These are phyloP conservation scores for Gymnothorax javanicus DNA, from an alignment of 2,797 vertebrate genomes.

Conservation along the genomic window DNA sequence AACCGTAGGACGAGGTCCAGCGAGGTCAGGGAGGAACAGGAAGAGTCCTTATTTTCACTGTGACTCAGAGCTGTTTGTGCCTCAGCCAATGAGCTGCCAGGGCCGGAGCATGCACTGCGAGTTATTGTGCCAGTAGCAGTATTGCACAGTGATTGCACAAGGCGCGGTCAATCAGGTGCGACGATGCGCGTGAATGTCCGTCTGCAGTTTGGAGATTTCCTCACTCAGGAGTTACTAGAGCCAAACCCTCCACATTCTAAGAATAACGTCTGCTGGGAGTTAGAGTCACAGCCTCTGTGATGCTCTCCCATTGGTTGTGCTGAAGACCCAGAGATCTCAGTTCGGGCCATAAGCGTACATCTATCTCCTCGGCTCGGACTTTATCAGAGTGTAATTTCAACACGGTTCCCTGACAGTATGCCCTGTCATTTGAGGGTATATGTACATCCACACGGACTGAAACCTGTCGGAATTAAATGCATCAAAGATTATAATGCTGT, in stretches of 20 bases:
- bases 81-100: not conserved
- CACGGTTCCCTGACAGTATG: no score
- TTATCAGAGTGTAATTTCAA: not conserved
- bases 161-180: not conserved
- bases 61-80: not conserved
- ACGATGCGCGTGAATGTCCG: no score
- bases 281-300: not conserved
- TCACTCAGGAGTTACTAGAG: no score
- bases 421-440: no score
- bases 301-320: not conserved
- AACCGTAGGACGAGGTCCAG: not conserved
- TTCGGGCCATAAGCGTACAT: not conserved
- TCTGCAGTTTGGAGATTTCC: no score
- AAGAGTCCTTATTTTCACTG: not conserved
- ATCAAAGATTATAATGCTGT: no score
- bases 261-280: not conserved
- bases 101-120: not conserved
- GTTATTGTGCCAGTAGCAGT: slow-evolving; percentile 8
- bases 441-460: no score
- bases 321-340: not conserved
- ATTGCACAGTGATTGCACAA: not conserved
- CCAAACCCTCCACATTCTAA: no score
- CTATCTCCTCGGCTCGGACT: not conserved
- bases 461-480: no score
- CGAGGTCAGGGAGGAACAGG: not conserved